Conservation (phyloP, 2,888 invertebrate genomes). For the Gryllus longicercus region DNA sequence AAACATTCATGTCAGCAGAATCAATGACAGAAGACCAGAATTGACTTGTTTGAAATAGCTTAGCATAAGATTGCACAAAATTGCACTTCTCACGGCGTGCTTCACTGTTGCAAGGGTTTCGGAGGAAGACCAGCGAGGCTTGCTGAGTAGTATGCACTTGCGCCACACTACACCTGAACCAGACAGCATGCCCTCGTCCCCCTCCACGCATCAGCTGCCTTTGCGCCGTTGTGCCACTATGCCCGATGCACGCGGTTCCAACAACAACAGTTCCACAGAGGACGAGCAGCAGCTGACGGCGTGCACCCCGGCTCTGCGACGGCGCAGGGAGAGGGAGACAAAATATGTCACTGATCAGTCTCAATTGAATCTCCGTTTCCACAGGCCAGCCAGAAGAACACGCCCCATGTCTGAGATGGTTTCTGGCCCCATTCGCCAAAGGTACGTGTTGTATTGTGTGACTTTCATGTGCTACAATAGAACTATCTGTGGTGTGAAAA, state of each 20-base stretch:
- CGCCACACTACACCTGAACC: conserved; percentile 12
- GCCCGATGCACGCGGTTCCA: conserved; percentile 46
- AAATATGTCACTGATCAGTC: conserved; percentile 84
- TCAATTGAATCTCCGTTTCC: conserved; percentile 76
- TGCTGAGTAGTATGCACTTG: neutral
- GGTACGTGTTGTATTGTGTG: neutral
- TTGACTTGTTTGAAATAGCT: no score
- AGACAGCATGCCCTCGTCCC: conserved; percentile 39
- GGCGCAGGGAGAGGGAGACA: conserved; percentile 68
- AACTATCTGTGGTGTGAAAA: no score
- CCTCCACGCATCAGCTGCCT: conserved; percentile 43
- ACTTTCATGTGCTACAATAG: no score
- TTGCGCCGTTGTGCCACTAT: conserved; percentile 48
- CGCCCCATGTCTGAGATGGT: conserved; percentile 18
- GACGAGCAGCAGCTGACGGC: conserved; percentile 45
- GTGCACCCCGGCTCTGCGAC: conserved; percentile 67
- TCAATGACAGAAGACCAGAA: no score
- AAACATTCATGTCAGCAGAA: no score
- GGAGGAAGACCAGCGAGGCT: neutral
- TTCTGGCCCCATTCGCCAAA: conserved; percentile 2
- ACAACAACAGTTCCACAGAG: conserved; percentile 46
- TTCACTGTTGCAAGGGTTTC: conserved; percentile 17
- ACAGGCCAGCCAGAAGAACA: conserved; percentile 47
- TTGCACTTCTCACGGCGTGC: neutral
- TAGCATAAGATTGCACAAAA: no score